phyloP scores from a whole-genome alignment of 2,888 invertebrate species.

The Ethmia dodecea region DNA sequence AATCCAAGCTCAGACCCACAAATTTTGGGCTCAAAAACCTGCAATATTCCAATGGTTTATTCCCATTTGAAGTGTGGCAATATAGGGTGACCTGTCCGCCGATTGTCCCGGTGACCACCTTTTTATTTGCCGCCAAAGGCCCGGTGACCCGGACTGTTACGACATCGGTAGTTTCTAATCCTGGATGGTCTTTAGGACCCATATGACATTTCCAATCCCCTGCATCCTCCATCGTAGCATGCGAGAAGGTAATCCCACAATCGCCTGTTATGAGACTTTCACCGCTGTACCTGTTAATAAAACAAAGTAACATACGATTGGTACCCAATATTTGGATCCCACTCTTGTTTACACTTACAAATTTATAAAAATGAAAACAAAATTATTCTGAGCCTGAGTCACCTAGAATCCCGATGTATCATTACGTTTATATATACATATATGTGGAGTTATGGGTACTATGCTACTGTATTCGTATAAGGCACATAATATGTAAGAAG shows the following conservation, averaged over 20 bases:
- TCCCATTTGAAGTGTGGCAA: constrained; percentile 60
- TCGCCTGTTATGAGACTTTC: constrained; percentile 57
- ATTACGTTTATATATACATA: no score
- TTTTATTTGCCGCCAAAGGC: constrained; percentile 49
- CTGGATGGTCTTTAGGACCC: constrained; percentile 47
- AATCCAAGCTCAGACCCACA: constrained; percentile 58
- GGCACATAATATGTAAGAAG: no score
- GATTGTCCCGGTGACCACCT: constrained; percentile 27
- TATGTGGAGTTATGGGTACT: no score
- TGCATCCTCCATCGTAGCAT: constrained; percentile 38
- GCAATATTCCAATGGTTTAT: constrained; percentile 62
- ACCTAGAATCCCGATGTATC: no score
- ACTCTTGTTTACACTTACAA: no score
- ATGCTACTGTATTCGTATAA: no score
- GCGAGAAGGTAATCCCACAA: constrained; percentile 59
- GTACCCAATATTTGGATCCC: no score
- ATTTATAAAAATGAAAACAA: no score
- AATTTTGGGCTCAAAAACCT: constrained; percentile 57
- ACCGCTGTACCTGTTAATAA: constrained; percentile 63
- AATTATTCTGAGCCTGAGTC: no score
- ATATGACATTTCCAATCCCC: constrained; percentile 71
- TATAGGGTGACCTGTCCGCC: constrained; percentile 43
- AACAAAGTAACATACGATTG: no score
- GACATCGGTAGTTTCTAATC: constrained; percentile 48
- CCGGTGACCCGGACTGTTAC: constrained; percentile 61